Percentiles rank a stretch among this genome's conserved stretches.
Evolutionary conservation across 2,888 invertebrate species (phyloP).

Genomic region (Strigamia maritima): DNA sequence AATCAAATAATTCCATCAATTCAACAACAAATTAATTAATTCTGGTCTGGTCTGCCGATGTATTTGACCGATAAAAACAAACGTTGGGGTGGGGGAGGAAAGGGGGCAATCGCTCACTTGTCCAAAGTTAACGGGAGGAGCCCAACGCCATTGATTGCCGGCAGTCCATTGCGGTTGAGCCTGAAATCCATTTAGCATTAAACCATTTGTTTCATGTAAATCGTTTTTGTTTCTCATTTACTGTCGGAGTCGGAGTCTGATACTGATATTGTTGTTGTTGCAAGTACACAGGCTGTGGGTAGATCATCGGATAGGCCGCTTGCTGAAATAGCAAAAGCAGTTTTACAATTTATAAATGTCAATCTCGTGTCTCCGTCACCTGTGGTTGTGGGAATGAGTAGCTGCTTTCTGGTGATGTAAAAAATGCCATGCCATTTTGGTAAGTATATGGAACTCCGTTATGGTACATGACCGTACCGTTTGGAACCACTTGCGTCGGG

Average conservation of each 20-base stretch:
- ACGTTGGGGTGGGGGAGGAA: too few species aligned
- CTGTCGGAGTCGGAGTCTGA: slow-evolving; percentile 42
- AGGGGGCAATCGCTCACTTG: slow-evolving; percentile 37
- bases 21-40: too few species aligned
- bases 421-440: slow-evolving; percentile 55
- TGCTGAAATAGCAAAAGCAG: slow-evolving; percentile 29
- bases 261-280: slow-evolving; percentile 45
- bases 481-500: slow-evolving; percentile 47
- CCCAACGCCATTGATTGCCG: slow-evolving; percentile 39
- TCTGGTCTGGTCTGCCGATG: too few species aligned
- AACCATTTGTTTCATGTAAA: not conserved
- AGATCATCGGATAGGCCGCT: slow-evolving; percentile 44
- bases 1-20: not conserved
- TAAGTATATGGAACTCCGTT: slow-evolving; percentile 57
- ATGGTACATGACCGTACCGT: slow-evolving; percentile 56
- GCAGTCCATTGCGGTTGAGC: slow-evolving; percentile 41
- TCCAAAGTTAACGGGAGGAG: slow-evolving; percentile 40
- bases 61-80: not conserved
- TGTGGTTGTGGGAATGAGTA: slow-evolving; percentile 43
- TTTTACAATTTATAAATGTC: not conserved
- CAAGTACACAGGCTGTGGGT: slow-evolving; percentile 44
- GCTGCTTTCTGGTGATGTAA: slow-evolving; percentile 50
- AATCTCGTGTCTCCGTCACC: too few species aligned
- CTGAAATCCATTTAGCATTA: slow-evolving; percentile 15
- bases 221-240: not conserved